Conservation (phyloP, 2,888 invertebrate genomes). For the Ethmia dodecea region DNA sequence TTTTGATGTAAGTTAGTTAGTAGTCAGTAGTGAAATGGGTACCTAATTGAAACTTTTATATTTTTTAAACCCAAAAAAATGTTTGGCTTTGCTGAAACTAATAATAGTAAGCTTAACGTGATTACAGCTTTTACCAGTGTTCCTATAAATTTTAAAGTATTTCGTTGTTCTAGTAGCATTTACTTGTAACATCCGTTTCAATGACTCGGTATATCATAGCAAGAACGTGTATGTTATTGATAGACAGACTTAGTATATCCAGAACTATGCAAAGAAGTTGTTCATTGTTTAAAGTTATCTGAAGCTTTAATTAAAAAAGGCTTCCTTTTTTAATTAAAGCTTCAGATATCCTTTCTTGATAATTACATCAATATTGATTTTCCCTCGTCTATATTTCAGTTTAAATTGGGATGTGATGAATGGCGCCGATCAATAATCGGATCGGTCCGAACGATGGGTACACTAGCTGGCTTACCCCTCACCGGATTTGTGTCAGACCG, state of each 20-base stretch:
- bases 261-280: neutral
- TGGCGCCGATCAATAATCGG: conserved; percentile 86
- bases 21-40: too few relatives aligned
- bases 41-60: too few relatives aligned
- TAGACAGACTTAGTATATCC: neutral
- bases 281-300: neutral
- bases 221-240: neutral
- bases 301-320: too few relatives aligned
- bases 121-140: too few relatives aligned
- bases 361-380: too few relatives aligned
- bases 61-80: too few relatives aligned
- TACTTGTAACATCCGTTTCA: neutral
- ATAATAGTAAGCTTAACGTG: too few relatives aligned
- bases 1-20: conserved; percentile 12
- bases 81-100: too few relatives aligned
- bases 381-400: conserved; percentile 29
- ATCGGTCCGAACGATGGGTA: conserved; percentile 82
- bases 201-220: neutral
- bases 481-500: conserved; percentile 84
- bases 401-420: conserved; percentile 77
- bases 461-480: conserved; percentile 81
- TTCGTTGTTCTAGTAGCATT: too few relatives aligned
- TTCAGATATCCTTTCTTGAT: neutral
- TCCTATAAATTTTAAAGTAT: too few relatives aligned
- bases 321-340: neutral